Conservation (phyloP, 1,140 invertebrate genomes). For the Chionoecetes opilio region DNA sequence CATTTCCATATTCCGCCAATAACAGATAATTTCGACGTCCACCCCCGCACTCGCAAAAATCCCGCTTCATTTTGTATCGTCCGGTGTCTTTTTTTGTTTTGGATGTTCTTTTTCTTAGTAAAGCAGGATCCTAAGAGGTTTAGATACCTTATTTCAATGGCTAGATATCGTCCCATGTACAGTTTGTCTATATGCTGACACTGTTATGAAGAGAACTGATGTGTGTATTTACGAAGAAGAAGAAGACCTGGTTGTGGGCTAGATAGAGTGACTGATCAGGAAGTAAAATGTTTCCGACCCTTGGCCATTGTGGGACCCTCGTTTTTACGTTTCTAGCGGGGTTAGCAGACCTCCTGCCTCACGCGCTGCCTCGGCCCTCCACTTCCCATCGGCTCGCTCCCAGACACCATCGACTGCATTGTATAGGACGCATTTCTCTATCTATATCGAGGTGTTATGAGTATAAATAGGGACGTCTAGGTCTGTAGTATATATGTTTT, state of each 20-base stretch:
- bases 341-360: conserved; percentile 57
- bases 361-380: too few species aligned
- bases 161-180: neutral
- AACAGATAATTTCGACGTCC: conserved; percentile 52
- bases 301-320: conserved; percentile 37
- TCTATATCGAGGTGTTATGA: too few species aligned
- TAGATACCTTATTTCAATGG: neutral
- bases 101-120: neutral
- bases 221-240: too few species aligned
- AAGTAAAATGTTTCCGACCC: conserved; percentile 55
- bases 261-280: conserved; percentile 37
- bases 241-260: too few species aligned
- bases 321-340: conserved; percentile 59
- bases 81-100: neutral
- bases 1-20: conserved; percentile 65
- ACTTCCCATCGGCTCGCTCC: too few species aligned
- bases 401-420: too few species aligned
- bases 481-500: too few species aligned
- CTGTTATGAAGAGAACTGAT: neutral
- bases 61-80: neutral
- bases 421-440: too few species aligned
- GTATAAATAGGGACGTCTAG: too few species aligned
- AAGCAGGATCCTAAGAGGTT: neutral
- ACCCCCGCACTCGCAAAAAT: conserved; percentile 56
- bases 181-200: neutral